Base-by-base conservation (phyloP, 2,888 invertebrate species). In the Cephonodes hylas region DNA sequence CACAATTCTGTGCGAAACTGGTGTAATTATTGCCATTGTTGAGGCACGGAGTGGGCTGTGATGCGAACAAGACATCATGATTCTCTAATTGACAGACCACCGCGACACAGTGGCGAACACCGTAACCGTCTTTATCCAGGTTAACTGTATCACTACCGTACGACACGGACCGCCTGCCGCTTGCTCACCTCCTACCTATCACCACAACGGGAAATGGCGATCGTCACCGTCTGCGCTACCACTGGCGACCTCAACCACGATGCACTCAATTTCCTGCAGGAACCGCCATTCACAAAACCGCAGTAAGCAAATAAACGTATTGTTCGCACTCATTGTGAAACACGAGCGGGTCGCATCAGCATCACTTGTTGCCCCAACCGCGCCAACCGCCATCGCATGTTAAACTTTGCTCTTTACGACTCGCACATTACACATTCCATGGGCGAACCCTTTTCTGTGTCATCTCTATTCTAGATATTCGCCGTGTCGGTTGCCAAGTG, bases 61-160 rank as follows among this genome's bases (percentile, higher is more conserved):
- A 83, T 84, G 84, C 80, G 83, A 86, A 86, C 85, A 83, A 81
- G 83, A 84, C 82, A 84, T 83, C 82, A 81, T 80, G 81, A 77
- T 79, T 58, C 22, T 82, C 79, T 86, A 88, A 88, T 89, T 88
- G 87, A 86, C 87, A 88, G 84, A 87, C 84, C 82, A 80, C 67
- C 73, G 77, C 74, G 66, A 77, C 82, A 80, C 66, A 74, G 77
- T 74, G 66, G 76, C 81, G 80, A 80, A 79, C 84, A 80, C 79
- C 79, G 82, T 84, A 87, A 84, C 84, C 78, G 83, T 79, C 80
- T 84, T 80, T 80, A 81, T 84, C 76, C 79, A 79, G 79, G 72
- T 70, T 89, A 90, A 90, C 89, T 86, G 89, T 90, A 88, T 77
- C 75, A 83, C 85, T 84, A 85, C 85, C 82, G 86, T 84, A 82